Evolutionary conservation across 2,797 vertebrate genomes (phyloP).

Genomic region (Eutrigla gurnardus): DNA sequence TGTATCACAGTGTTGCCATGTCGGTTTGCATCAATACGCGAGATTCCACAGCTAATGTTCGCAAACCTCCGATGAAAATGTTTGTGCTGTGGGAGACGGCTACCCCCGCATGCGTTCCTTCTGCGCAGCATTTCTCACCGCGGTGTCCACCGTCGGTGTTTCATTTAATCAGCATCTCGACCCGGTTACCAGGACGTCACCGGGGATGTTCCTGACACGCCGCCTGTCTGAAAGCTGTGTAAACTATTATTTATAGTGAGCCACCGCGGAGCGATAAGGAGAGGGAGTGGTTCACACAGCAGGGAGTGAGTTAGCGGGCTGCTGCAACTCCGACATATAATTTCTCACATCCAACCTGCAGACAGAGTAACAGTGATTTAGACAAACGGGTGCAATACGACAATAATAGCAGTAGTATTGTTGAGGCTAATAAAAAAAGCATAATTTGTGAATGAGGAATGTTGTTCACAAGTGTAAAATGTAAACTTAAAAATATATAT

Average conservation of each 20-base stretch:
- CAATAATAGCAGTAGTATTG: not conserved
- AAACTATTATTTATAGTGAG: slow-evolving; percentile 68
- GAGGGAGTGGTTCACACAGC: slow-evolving; percentile 51
- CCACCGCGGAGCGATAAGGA: slow-evolving; percentile 28
- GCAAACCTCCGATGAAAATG: slow-evolving; percentile 62
- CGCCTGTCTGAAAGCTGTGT: slow-evolving; percentile 54
- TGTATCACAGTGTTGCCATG: slow-evolving; percentile 43
- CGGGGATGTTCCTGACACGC: slow-evolving; percentile 37
- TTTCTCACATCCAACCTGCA: slow-evolving; percentile 25
- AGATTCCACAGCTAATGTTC: slow-evolving; percentile 73
- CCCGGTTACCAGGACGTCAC: slow-evolving; percentile 37
- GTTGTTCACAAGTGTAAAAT: not conserved
- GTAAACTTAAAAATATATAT: not conserved
- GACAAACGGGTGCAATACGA: not conserved
- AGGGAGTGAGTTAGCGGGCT: slow-evolving; percentile 35
- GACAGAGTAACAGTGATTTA: slow-evolving; percentile 2
- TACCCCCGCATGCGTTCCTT: not conserved
- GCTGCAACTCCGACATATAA: slow-evolving; percentile 37
- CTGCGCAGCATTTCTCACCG: slow-evolving; percentile 45
- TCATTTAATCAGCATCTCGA: slow-evolving; percentile 47
- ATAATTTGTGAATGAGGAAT: not conserved
- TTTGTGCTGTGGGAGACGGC: slow-evolving; percentile 40
- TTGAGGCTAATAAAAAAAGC: not conserved
- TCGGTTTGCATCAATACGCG: slow-evolving; percentile 38
- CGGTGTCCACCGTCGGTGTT: slow-evolving; percentile 30